Base-by-base conservation (phyloP, 2,888 invertebrate genomes). In the Macrosoma leucophasiata region DNA sequence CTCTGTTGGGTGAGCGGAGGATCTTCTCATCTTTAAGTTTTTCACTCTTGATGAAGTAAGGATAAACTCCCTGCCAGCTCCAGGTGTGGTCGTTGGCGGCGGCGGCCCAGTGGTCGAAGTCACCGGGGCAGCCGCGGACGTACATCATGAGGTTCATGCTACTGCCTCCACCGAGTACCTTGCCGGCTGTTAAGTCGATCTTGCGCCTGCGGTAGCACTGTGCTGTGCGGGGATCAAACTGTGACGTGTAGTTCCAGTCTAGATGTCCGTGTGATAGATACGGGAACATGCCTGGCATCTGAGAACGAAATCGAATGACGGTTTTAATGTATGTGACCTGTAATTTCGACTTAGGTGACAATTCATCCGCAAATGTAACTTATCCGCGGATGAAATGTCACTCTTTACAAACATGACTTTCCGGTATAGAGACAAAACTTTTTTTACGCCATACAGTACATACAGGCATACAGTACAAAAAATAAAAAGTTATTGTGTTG, bases 11-110 rank as follows among this genome's bases (percentile, higher is more conserved):
- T 8, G 50, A 48, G 9, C 25, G 34, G 1, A 52, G 41, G 1
- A 55, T 42, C 4, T 28, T 38, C 0, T 36, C 9, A 29, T 55
- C 52, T 12, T 43, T 35, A 3, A 61, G 32, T 8, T 40, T 34
- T 39, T 60, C 62, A 21, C 50, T 55, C 26, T 51, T 55, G 0
- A 43, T 43, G 15, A 61, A 58, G 17, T 53, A 58, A 1, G 51
- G 49, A 3, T 52, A 28, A 2, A 55, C 34, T 9, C 34, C 36
- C 3, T 39, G 20, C 36, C 49, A 59, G 22, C 37, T 43, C 60
- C 60, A 61, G 1, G 46, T 27, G 11, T 34, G 29, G 18, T 56
- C 50, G 1, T 46, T 39, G 9, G 43, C 41, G 5, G 39, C 33
- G 1, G 39, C 32, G 3, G 56, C 58, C 62, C 60, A 62, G 13